Evolutionary conservation across 2,113 vertebrate genomes (phyloP).

Genomic region (Macrotis lagotis): DNA sequence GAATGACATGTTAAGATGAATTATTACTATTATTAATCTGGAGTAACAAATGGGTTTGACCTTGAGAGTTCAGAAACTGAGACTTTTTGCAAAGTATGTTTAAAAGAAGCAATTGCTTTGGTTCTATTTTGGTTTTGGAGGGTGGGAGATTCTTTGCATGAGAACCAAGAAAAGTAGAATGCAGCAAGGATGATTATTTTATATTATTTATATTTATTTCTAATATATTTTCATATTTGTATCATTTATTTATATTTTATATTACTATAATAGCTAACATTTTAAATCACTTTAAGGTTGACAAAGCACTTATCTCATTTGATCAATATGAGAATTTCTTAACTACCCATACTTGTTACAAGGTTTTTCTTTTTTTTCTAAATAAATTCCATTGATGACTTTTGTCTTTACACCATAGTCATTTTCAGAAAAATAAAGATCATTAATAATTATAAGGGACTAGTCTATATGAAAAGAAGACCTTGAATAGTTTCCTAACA

Average conservation of each 20-base stretch:
- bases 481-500: not conserved
- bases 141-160: not conserved
- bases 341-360: no score
- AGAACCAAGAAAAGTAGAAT: not conserved
- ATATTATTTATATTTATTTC: not conserved
- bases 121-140: not conserved
- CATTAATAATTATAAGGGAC: not conserved
- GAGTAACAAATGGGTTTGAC: not conserved
- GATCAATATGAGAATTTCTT: no score
- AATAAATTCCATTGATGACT: not conserved
- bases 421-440: not conserved
- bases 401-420: not conserved
- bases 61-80: not conserved
- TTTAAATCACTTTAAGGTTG: not conserved
- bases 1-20: not conserved
- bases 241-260: no score
- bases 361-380: not conserved
- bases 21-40: not conserved
- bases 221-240: no score
- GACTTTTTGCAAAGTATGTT: not conserved
- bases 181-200: not conserved
- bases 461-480: not conserved
- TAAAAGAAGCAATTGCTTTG: not conserved
- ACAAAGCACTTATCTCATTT: no score
- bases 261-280: no score